phyloP scores from a whole-genome alignment of 35 echinoderm and acorn worm genomes.

The Ptychodera flava region DNA sequence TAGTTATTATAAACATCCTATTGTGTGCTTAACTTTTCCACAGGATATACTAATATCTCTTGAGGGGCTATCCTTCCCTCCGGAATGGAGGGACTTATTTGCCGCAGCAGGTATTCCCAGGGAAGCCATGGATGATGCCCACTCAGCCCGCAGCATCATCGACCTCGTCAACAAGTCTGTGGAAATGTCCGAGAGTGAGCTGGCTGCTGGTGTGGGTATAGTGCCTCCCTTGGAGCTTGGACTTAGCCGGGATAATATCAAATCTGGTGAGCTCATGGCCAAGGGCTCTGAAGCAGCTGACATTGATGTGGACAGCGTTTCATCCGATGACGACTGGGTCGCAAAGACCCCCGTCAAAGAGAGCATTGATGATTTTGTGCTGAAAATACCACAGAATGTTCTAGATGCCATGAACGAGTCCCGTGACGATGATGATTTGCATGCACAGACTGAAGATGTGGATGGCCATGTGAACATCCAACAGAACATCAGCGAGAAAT shows the following conservation, averaged over 20 bases:
- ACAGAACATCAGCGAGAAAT: background rate
- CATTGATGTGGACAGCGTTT: background rate
- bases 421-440: background rate
- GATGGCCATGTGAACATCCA: background rate
- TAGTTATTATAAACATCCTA: no score
- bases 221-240: background rate
- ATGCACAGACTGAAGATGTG: background rate
- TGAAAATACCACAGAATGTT: background rate
- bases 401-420: background rate
- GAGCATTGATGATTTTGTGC: background rate
- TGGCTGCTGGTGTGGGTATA: background rate
- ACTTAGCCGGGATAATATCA: background rate
- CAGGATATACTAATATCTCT: conserved; percentile 48
- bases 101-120: conserved; percentile 38
- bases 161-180: conserved; percentile 39
- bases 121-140: conserved; percentile 48
- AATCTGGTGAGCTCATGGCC: background rate
- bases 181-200: conserved; percentile 25
- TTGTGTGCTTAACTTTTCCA: no score
- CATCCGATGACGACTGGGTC: background rate
- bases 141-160: conserved; percentile 42
- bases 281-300: background rate
- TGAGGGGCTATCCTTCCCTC: conserved; percentile 34
- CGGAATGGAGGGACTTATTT: conserved; percentile 35
- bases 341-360: background rate